phyloP scores from a whole-genome alignment of 2,888 invertebrate genomes.

The Ditylenchus weischeri region DNA sequence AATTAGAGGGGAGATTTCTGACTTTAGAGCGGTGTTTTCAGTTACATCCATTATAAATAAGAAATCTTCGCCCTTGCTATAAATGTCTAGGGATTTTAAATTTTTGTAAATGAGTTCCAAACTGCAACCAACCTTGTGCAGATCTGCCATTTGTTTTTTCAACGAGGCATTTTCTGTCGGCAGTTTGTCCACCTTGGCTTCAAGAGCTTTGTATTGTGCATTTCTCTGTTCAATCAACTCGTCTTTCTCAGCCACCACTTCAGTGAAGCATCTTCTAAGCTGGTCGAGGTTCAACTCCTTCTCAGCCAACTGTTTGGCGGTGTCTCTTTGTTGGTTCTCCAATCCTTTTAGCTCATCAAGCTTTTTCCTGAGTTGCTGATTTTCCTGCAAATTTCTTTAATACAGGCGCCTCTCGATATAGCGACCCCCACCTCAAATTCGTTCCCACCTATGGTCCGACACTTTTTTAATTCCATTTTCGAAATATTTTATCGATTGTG shows the following conservation, averaged over 20 bases:
- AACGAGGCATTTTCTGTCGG: constrained; percentile 1
- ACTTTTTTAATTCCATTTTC: too few species aligned
- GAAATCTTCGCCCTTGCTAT: too few species aligned
- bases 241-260: constrained; percentile 6
- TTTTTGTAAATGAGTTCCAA: too few species aligned
- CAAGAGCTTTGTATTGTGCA: constrained; percentile 1
- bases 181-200: constrained; percentile 11
- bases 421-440: too few species aligned
- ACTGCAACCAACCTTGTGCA: too few species aligned
- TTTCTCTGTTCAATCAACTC: constrained; percentile 6
- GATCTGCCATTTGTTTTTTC: not conserved
- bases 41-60: too few species aligned
- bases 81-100: too few species aligned
- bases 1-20: too few species aligned
- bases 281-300: not conserved
- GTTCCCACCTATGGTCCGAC: too few species aligned
- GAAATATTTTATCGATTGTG: too few species aligned
- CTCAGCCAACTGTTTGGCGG: constrained; percentile 3
- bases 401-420: too few species aligned
- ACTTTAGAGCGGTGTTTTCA: too few species aligned
- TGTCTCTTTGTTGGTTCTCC: not conserved
- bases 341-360: not conserved
- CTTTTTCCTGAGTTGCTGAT: constrained; percentile 10
- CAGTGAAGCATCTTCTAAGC: constrained; percentile 5
- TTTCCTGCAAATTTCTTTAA: not conserved